Percentiles rank a stretch among this genome's conserved stretches.
phyloP scores from a whole-genome alignment of 2,888 invertebrate genomes.

The Keiferia lycopersicella region DNA sequence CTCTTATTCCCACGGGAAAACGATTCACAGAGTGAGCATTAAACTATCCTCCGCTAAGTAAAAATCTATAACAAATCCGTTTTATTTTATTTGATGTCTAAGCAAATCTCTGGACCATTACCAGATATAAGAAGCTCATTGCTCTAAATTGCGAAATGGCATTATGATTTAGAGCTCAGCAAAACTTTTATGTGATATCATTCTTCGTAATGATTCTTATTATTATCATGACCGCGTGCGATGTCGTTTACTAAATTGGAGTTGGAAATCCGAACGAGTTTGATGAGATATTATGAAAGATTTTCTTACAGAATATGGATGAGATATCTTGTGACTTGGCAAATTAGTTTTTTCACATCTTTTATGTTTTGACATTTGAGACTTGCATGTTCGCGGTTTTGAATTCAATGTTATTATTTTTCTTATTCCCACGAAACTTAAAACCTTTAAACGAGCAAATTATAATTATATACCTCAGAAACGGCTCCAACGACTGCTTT shows the following conservation, averaged over 20 bases:
- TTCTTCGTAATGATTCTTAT: conserved; percentile 25
- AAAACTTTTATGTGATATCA: conserved; percentile 25
- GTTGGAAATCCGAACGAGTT: neutral
- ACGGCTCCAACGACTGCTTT: too few species aligned
- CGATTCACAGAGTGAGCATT: too few species aligned
- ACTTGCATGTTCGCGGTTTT: neutral
- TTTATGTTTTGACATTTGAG: neutral
- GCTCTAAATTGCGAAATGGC: conserved; percentile 10
- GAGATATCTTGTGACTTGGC: neutral
- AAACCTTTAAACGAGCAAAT: too few species aligned
- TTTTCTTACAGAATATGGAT: neutral
- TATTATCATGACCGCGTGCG: conserved; percentile 22
- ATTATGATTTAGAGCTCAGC: conserved; percentile 15
- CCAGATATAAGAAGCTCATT: neutral
- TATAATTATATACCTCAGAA: too few species aligned
- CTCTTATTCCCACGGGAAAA: too few species aligned
- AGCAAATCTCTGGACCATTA: neutral
- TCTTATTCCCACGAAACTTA: too few species aligned
- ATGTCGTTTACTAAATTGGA: conserved; percentile 25
- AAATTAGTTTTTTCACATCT: neutral
- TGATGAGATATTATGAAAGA: neutral
- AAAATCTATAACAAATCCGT: neutral
- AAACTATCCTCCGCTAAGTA: too few species aligned
- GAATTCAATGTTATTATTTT: too few species aligned
- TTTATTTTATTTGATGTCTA: neutral